These are phyloP conservation scores for Pseudomugil gertrudae DNA, from an alignment of 2,797 vertebrate species.

Conservation along the genomic window DNA sequence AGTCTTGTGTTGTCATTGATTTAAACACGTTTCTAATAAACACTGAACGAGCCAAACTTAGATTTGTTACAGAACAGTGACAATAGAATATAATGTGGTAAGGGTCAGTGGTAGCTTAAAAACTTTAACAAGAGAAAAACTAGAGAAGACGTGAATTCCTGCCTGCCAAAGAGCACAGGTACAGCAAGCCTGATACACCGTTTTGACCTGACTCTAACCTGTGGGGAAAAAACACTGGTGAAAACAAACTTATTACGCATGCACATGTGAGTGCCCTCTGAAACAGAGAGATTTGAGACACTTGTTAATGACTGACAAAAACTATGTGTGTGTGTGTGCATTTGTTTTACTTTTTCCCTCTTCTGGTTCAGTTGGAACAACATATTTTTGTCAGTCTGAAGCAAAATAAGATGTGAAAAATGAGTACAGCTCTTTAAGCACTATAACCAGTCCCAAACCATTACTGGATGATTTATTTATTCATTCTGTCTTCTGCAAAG, in stretches of 20 bases:
- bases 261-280: slow-evolving; percentile 20
- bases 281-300: slow-evolving; percentile 19
- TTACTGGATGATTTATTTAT: background rate
- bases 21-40: background rate
- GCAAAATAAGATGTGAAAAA: no score
- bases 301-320: slow-evolving; percentile 72
- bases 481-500: no score
- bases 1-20: background rate
- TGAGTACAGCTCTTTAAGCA: background rate
- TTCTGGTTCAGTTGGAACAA: slow-evolving; percentile 49
- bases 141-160: slow-evolving; percentile 19
- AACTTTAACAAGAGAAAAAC: slow-evolving; percentile 47
- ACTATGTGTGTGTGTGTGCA: slow-evolving; percentile 19
- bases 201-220: slow-evolving; percentile 29
- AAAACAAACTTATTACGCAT: slow-evolving; percentile 31
- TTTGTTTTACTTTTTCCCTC: slow-evolving; percentile 43
- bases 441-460: background rate
- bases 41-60: background rate
- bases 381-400: background rate
- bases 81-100: background rate
- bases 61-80: background rate
- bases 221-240: background rate
- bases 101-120: slow-evolving; percentile 15
- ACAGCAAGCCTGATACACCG: slow-evolving; percentile 16
- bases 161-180: slow-evolving; percentile 1